Base-by-base conservation (phyloP, 2,888 invertebrate genomes). In the Heliconius sara region DNA sequence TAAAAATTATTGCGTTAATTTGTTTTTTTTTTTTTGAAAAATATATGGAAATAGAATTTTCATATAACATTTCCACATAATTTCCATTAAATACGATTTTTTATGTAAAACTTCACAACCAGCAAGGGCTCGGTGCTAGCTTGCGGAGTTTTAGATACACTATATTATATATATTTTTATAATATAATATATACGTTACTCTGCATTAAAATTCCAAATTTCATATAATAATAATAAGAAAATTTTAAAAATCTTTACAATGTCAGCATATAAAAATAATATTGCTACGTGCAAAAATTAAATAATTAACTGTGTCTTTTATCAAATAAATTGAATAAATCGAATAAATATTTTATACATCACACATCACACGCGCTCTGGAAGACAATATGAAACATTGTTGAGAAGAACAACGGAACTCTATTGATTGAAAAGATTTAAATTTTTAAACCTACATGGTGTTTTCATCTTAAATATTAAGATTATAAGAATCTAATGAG, bases 41-140 rank as follows among this genome's bases (percentile, higher is more conserved):
- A 52, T 75, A 80, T 78, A 79, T 80, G 80, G 43, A 74, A 82
- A 39, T 57, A 79, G 78, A 70, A 43, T 19, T 70, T 72, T 70
- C 27, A 57, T 16, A 43, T 43, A n/a, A n/a, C n/a, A 63, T 65
- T 79, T 80, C 71, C 57, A 82, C 78, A 82, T 74, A 52, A 72
- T 83, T 84, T 83, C 82, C 72, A 82, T 79, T 78, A 77, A 52
- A 82, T 70, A 76, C 73, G 71, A 74, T 79, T 75, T 76, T 34
- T 78, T 85, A 90, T 87, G 88, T 91, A 90, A 89, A 87, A 88
- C 88, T 75, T 43, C 89, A 89, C 90, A 93, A 93, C 70, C 83
- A 89, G 92, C 92, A 89, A 87, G 94, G 94, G 94, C 94, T 94
- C 94, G 77, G 80, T 89, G 91, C 93, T 84, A 80, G 80, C 87